These are phyloP conservation scores for Rhea americana DNA, from an alignment of 2,113 vertebrate species.

Conservation along the genomic window DNA sequence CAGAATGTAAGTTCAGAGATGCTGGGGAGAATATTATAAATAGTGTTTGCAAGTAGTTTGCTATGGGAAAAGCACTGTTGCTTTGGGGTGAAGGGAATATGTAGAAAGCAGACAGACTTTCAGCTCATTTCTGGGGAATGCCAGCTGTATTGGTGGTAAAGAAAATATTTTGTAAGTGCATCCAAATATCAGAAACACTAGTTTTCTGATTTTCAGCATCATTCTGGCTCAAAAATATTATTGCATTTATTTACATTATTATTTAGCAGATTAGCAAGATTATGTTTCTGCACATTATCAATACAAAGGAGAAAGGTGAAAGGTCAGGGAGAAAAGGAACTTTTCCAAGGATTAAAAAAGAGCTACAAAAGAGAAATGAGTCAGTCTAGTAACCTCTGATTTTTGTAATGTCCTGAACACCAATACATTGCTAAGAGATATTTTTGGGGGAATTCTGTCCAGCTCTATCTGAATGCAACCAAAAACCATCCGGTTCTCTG, in stretches of 20 bases:
- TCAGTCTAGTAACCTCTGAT: neutral
- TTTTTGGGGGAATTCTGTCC: neutral
- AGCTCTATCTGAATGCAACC: neutral
- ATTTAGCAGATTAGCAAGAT: neutral
- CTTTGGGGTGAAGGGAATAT: neutral
- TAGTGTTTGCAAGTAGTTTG: neutral
- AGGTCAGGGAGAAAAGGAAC: neutral
- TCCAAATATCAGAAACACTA: neutral
- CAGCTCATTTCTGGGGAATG: neutral
- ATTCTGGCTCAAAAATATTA: neutral
- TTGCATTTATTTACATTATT: neutral
- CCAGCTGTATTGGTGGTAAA: neutral
- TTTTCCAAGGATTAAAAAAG: neutral
- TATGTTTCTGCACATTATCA: neutral
- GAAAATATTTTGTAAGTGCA: neutral
- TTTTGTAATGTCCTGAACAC: neutral
- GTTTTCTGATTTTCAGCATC: neutral
- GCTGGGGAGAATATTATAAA: neutral
- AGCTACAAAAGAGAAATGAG: neutral
- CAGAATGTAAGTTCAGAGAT: neutral
- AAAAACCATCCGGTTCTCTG: neutral
- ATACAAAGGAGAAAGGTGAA: neutral
- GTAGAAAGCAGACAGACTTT: neutral
- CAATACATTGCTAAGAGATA: neutral
- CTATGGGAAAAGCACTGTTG: neutral